Evolutionary conservation across 2,888 invertebrate genomes (phyloP).

Genomic region (Chloromyia formosa): DNA sequence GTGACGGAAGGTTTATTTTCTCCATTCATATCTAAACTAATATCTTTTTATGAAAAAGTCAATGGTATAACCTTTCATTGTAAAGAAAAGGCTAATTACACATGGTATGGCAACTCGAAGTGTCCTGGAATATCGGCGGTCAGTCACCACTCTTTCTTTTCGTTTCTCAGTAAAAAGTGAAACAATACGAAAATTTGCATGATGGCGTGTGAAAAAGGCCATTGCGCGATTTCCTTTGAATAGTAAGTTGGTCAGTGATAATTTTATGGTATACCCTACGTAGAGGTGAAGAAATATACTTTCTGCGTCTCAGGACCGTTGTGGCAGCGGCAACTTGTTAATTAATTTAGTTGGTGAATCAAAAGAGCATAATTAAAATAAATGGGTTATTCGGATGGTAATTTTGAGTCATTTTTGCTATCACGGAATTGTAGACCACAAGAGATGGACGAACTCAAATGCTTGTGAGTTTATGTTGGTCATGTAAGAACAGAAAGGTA

Average conservation of each 20-base stretch:
- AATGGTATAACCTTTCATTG: too few relatives aligned
- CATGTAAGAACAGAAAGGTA: too few relatives aligned
- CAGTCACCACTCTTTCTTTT: background rate
- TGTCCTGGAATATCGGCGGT: background rate
- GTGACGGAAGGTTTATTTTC: too few relatives aligned
- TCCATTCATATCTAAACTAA: too few relatives aligned
- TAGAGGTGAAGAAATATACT: slow-evolving; percentile 27
- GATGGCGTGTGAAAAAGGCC: slow-evolving; percentile 29
- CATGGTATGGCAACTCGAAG: slow-evolving; percentile 2
- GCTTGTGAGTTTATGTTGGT: too few relatives aligned
- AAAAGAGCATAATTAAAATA: slow-evolving; percentile 22
- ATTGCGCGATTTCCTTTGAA: slow-evolving; percentile 30
- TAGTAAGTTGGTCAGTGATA: slow-evolving; percentile 21
- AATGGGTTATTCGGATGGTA: slow-evolving; percentile 23
- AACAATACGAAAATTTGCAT: slow-evolving; percentile 19
- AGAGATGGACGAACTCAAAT: too few relatives aligned
- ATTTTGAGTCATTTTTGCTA: background rate
- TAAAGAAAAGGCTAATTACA: too few relatives aligned
- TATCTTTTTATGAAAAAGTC: too few relatives aligned
- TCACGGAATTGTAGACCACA: slow-evolving; percentile 22
- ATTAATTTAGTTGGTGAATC: slow-evolving; percentile 22
- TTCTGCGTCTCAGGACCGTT: slow-evolving; percentile 15
- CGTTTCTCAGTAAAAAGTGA: background rate
- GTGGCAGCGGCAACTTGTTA: slow-evolving; percentile 28
- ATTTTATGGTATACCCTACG: slow-evolving; percentile 36